A percentile compares a stretch with the other conserved stretches of the same genome.
Conservation (phyloP, 2,797 vertebrate genomes). For the Acrossocheilus wenchowensis region DNA sequence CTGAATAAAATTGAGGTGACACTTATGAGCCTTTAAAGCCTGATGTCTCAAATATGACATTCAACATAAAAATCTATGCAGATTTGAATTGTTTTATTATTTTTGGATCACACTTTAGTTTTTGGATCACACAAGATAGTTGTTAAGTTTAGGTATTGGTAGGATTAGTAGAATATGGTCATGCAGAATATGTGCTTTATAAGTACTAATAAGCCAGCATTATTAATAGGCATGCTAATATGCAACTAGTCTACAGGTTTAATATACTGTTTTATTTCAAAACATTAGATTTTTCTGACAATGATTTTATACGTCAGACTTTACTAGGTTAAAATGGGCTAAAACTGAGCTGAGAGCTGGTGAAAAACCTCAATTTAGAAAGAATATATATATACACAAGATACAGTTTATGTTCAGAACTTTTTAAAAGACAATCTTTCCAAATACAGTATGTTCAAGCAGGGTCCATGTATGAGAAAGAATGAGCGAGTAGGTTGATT, state of each 20-base stretch:
- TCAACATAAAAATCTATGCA: neutral
- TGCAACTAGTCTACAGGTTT: neutral
- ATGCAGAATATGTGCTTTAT: too few relatives aligned
- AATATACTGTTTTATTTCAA: neutral
- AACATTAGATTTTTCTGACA: neutral
- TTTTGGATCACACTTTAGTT: neutral
- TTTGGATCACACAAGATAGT: neutral
- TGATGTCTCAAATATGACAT: neutral
- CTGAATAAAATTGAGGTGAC: neutral
- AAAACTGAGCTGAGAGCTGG: neutral
- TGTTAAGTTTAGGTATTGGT: too few relatives aligned
- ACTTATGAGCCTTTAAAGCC: neutral
- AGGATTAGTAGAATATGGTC: too few relatives aligned
- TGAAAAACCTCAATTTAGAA: neutral
- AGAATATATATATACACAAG: neutral
- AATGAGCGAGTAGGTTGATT: slow-evolving; percentile 49
- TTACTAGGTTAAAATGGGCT: neutral
- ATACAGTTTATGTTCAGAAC: neutral
- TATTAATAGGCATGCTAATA: too few relatives aligned
- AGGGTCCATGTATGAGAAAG: neutral
- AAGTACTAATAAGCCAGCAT: too few relatives aligned
- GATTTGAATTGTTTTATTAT: neutral
- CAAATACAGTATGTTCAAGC: slow-evolving; percentile 3
- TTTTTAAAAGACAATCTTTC: neutral
- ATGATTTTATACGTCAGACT: neutral